phyloP scores from a whole-genome alignment of 2,888 invertebrate species.

The Omphaloscelis lunosa region DNA sequence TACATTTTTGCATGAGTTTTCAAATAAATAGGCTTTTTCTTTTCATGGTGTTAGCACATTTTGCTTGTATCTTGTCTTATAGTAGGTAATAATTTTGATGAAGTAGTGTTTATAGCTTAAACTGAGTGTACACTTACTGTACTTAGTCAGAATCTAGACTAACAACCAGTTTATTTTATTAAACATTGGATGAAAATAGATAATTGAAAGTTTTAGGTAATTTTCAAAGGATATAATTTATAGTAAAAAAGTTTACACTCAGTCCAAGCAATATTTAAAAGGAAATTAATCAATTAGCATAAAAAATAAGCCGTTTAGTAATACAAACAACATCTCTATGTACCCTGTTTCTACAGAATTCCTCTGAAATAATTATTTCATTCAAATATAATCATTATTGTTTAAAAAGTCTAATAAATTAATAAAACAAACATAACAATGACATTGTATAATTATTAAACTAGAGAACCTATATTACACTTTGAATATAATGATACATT shows the following conservation, averaged over 20 bases:
- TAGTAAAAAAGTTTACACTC: constrained; percentile 16
- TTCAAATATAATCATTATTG: constrained; percentile 47
- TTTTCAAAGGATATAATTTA: not conserved
- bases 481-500: constrained; percentile 9
- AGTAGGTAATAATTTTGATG: constrained; percentile 12
- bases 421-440: constrained; percentile 69
- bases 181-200: not conserved
- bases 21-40: constrained; percentile 52
- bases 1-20: constrained; percentile 53
- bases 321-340: constrained; percentile 70
- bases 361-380: constrained; percentile 71
- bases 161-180: not conserved
- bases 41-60: constrained; percentile 23
- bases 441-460: constrained; percentile 55
- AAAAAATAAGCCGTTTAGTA: constrained; percentile 40
- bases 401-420: constrained; percentile 72
- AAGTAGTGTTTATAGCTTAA: constrained; percentile 7
- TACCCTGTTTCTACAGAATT: constrained; percentile 86
- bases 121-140: not conserved
- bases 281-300: constrained; percentile 8
- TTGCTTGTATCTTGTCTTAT: constrained; percentile 9
- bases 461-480: constrained; percentile 57
- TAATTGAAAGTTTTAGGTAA: not conserved
- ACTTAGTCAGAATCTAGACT: not conserved
- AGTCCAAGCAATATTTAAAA: constrained; percentile 30